Evolutionary conservation across 2,113 vertebrate species (phyloP), one percentile per base, ranked within the genome.

Genomic region (Tautogolabrus adspersus): DNA sequence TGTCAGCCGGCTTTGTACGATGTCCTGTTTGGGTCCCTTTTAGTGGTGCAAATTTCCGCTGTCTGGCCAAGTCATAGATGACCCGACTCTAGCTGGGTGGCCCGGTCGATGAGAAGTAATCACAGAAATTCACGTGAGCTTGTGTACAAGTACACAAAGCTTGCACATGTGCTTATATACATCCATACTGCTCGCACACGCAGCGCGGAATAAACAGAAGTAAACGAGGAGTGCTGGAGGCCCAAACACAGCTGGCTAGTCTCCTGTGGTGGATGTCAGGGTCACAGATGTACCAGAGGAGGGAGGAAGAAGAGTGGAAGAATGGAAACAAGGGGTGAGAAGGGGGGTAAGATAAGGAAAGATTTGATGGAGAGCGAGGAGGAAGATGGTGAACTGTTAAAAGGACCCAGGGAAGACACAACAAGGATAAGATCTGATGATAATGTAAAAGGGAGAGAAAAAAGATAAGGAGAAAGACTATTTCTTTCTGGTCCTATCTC

Each of bases 211-310:
- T 88, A 91, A 91, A 91, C 84, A 88, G 77, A 75, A 37, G 82
- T 77, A 83, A 83, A 87, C 19, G 40, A 37, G 61, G 58, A 78
- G 19, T 7, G 12, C 71, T 64, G 75, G 54, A 83, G 85, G 81
- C 70, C 88, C 70, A 93, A 89, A 93, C 92, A 92, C 92, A 93
- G 92, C 92, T 92, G 92, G 42, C 58, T 47, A 9, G 40, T 59
- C 30, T 91, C 88, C 82, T 60, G 89, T n/a, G 73, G 86, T 49
- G 79, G 71, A 88, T 59, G 89, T 87, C 80, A 66, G 82, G 87
- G 89, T 91, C 89, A 91, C 81, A 81, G 84, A 87, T 82, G 87
- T 78, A 62, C 46, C 38, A 58, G 54, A 62, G 46, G 18, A 37
- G 11, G 72, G 38, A 49, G 15, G 8, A 51, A 10, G 23, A 8